Conservation (phyloP, 1,140 invertebrate genomes). For the Drosophila ohnishii region DNA sequence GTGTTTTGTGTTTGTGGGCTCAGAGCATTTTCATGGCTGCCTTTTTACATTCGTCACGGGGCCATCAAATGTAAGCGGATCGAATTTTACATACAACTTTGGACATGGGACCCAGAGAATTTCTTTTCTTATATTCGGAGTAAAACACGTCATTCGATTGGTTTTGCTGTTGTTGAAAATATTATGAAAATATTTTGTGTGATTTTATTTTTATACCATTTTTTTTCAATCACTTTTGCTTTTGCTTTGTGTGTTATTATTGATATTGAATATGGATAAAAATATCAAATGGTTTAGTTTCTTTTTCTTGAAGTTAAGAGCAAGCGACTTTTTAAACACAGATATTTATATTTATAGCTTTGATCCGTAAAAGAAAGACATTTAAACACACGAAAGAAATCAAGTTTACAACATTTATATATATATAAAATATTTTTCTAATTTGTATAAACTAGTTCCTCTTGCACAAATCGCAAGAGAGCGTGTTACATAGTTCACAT, state of each 20-base stretch:
- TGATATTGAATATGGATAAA: slow-evolving; percentile 25
- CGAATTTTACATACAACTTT: slow-evolving; percentile 39
- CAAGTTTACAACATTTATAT: slow-evolving; percentile 19
- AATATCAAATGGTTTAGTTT: slow-evolving; percentile 24
- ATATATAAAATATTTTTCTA: slow-evolving; percentile 24
- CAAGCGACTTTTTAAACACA: slow-evolving; percentile 9
- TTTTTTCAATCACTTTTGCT: slow-evolving; percentile 27
- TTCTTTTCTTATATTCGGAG: slow-evolving; percentile 19
- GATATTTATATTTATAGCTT: neutral
- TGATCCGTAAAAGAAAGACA: neutral
- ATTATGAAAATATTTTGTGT: slow-evolving; percentile 43
- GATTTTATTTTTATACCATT: slow-evolving; percentile 27
- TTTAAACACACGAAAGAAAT: neutral
- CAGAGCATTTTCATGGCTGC: slow-evolving; percentile 50
- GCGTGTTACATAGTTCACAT: slow-evolving; percentile 5
- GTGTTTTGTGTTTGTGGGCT: slow-evolving; percentile 17
- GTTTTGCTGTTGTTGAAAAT: slow-evolving; percentile 27
- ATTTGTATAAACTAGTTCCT: slow-evolving; percentile 3
- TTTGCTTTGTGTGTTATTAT: slow-evolving; percentile 6
- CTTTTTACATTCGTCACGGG: slow-evolving; percentile 61
- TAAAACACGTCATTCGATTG: slow-evolving; percentile 35
- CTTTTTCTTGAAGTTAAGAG: slow-evolving; percentile 1
- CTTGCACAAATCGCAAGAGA: slow-evolving; percentile 22
- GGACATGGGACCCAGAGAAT: slow-evolving; percentile 1
- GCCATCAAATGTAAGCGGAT: slow-evolving; percentile 50